These are phyloP conservation scores for Gryllus bimaculatus DNA, from an alignment of 1,140 invertebrate species.

Conservation along the genomic window DNA sequence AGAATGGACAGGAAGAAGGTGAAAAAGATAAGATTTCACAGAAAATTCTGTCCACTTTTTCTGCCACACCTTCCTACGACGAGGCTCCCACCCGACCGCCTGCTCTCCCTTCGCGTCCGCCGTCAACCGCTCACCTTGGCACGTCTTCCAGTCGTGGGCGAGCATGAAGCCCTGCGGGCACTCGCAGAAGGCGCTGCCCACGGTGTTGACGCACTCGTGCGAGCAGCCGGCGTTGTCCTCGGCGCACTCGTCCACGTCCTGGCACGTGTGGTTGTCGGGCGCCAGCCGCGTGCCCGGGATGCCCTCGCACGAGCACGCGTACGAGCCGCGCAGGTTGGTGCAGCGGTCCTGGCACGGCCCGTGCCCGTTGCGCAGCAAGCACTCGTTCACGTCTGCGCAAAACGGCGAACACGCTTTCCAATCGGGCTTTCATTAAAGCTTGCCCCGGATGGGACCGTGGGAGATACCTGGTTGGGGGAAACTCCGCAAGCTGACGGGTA, in stretches of 20 bases:
- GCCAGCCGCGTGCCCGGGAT: conserved; percentile 48
- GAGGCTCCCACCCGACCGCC: no score
- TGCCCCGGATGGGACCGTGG: not conserved
- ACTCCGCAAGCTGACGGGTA: no score
- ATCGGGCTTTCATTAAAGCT: no score
- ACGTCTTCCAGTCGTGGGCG: conserved; percentile 46
- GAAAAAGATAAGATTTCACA: no score
- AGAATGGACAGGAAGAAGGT: no score
- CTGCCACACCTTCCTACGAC: no score
- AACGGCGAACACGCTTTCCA: not conserved
- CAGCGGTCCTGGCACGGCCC: conserved; percentile 59
- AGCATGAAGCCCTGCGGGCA: conserved; percentile 54
- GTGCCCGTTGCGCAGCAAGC: conserved; percentile 49
- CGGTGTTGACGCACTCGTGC: conserved; percentile 52
- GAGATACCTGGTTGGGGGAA: not conserved
- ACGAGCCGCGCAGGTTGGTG: conserved; percentile 48
- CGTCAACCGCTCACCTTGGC: conserved; percentile 35
- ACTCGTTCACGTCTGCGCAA: conserved; percentile 50
- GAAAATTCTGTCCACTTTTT: no score
- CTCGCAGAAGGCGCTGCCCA: conserved; percentile 58
- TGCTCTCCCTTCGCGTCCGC: no score
- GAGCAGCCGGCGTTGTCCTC: conserved; percentile 30
- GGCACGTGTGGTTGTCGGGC: conserved; percentile 42
- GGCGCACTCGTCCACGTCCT: conserved; percentile 53
- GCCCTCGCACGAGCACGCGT: conserved; percentile 48